Base-by-base conservation (phyloP, 2,888 invertebrate genomes). In the Eupithecia insigniata region DNA sequence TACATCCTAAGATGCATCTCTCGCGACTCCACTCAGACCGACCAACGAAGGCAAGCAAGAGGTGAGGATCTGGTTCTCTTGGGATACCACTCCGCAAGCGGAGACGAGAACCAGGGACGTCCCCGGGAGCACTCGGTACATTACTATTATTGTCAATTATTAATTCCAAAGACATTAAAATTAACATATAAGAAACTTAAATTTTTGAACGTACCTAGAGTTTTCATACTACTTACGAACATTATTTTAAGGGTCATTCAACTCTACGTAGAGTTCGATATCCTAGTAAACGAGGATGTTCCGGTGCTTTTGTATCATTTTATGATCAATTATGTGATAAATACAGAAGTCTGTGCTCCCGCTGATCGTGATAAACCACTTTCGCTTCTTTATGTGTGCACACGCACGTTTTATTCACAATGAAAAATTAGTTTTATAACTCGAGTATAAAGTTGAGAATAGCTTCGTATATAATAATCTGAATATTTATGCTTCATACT, bases 361-460 rank as follows among this genome's bases (percentile, higher is more conserved):
- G 55, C 71, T 67, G 69, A 65, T 71, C 69, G 58, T 69, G 71
- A 71, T 67, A 51, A 71, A 71, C 66, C 72, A 75, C 78, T 79
- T 79, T 79, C 76, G 75, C 71, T 72, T 73, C 73, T 75, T 71
- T 67, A 69, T 65, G 46, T 34, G 16, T 51, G 22, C 32, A 67
- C 76, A 73, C 76, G 75, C 75, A 65, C 60, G 66, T 10, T 51
- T 36, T 60, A 28, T n/a, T 30, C 51, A 69, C 30, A 43, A 30
- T 30, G 32, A 39, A 66, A 55, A 58, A 2, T 39, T 61, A 55
- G 10, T n/a, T 43, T 74, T 69, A 5, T 1, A 0, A 4, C 12
- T 7, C 0, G 36, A 22, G 8, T 18, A 66, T 70, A 70, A 51
- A 30, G n/a, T 14, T 66, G 30, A 70, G 66, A 67, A 43, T 32